These are phyloP conservation scores for Myotis pilosus DNA, from an alignment of 2,797 vertebrate genomes.

Conservation along the genomic window DNA sequence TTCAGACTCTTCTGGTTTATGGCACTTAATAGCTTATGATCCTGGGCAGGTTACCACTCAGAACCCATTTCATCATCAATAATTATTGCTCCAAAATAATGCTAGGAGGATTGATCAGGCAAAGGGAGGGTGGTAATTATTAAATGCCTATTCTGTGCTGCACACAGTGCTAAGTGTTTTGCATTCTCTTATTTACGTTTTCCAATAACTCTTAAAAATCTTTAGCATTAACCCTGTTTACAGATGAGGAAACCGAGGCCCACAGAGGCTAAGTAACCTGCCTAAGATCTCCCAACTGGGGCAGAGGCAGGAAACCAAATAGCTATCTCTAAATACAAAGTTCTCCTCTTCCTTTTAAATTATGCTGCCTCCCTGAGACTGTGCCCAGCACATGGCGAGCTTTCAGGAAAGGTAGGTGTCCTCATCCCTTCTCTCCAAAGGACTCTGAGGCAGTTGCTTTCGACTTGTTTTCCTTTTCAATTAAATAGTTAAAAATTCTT, in stretches of 20 bases:
- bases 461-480: conserved; percentile 19
- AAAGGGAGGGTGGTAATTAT: not conserved
- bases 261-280: not conserved
- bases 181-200: not conserved
- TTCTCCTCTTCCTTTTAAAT: not conserved
- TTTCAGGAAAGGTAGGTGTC: not conserved
- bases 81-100: not conserved
- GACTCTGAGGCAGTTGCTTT: not conserved
- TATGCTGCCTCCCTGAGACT: not conserved
- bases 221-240: not conserved
- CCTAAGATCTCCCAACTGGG: not conserved
- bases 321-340: not conserved
- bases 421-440: not conserved
- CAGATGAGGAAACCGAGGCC: not conserved
- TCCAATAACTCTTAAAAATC: not conserved
- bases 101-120: not conserved
- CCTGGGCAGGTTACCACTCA: not conserved
- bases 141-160: not conserved
- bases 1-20: not conserved
- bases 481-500: not conserved
- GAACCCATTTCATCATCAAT: not conserved
- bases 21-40: not conserved
- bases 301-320: not conserved
- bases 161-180: not conserved
- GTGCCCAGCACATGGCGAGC: not conserved